Base-by-base conservation (phyloP, 1,140 invertebrate species). In the Drosophila watanabei region DNA sequence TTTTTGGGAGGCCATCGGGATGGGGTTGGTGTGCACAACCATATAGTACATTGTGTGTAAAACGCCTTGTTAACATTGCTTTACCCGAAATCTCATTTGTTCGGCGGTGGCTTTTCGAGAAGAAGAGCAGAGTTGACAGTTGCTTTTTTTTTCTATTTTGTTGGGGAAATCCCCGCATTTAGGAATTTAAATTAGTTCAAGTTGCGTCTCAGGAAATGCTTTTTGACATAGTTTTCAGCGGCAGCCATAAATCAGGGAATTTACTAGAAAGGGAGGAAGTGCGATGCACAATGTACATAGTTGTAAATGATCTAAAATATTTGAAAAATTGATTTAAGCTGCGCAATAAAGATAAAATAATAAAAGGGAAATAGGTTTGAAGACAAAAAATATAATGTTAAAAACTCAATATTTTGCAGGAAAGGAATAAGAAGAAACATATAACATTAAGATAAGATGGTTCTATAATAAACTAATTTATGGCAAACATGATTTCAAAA, bases 181-280 rank as follows among this genome's bases (percentile, higher is more conserved):
- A 83, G 77, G 86, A 90, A 89, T 89, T 89, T 89, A 89, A 89
- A 89, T 89, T 89, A 89, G 85, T 88, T 80, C 68, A 71, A 81
- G 52, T 45, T 59, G 86, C 86, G 85, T 64, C 73, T 82, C 64
- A 75, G 85, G 70, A 89, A 90, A 89, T 69, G 81, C 75, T 60
- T 76, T 88, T 79, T 89, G 79, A 77, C 81, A 85, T 89, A 90
- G 86, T 85, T 89, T 90, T 75, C 51, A 62, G 32, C 16, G 39
- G 33, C n/a, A 2, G 33, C 11, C 35, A 89, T 89, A 89, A 89
- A 89, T 89, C 85, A 89, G 18, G 8, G 43, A 30, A 10, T 35
- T 71, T 71, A 3, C 2, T 7, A 33, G 5, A 28, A 4, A 28
- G 1, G 14, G 52, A 37, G 28, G 7, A 18, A 20, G 5, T 13